phyloP scores from a whole-genome alignment of 2,797 vertebrate genomes.

The Poliocrania exsul region DNA sequence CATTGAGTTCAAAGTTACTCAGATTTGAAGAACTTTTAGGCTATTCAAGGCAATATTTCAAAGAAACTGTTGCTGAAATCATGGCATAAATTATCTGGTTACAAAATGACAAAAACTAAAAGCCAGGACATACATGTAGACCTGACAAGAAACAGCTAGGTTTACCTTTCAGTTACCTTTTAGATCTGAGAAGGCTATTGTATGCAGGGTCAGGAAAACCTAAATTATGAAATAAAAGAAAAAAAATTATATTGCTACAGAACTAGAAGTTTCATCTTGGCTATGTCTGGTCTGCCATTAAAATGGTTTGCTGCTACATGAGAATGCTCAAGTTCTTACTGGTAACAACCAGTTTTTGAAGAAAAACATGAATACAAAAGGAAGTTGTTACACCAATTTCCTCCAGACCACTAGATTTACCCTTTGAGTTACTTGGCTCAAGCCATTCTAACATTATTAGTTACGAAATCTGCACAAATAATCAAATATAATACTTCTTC shows the following conservation, averaged over 20 bases:
- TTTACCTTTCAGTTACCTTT: neutral
- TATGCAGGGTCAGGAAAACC: neutral
- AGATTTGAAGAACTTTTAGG: neutral
- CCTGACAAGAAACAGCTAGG: neutral
- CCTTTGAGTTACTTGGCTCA: neutral
- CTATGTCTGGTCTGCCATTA: neutral
- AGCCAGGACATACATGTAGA: neutral
- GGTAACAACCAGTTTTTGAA: neutral
- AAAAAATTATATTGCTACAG: neutral
- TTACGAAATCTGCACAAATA: neutral
- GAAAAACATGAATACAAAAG: neutral
- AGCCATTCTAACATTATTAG: neutral
- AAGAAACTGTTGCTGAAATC: neutral
- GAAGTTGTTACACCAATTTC: neutral
- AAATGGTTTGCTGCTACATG: neutral
- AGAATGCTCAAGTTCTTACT: neutral
- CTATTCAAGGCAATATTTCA: neutral
- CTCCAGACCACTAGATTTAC: neutral
- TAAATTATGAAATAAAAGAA: neutral
- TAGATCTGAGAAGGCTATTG: neutral
- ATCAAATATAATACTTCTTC: neutral
- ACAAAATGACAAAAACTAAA: neutral
- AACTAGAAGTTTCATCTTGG: neutral
- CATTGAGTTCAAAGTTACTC: neutral
- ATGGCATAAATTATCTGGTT: neutral